Evolutionary conservation across 2,888 invertebrate genomes (phyloP), one percentile per base, ranked within the genome.

Genomic region (Syrphus vitripennis): DNA sequence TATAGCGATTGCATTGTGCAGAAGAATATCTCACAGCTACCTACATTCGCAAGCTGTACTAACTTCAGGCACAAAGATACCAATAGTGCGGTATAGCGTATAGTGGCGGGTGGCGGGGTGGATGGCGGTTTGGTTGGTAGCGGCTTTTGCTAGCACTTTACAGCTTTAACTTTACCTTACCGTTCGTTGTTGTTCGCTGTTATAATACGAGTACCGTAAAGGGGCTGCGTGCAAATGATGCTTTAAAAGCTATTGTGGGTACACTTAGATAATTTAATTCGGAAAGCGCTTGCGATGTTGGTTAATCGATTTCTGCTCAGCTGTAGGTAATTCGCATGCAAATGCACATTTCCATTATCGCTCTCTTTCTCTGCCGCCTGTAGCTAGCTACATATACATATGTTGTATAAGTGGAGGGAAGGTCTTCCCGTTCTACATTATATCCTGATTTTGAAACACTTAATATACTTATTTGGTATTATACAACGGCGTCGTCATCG

Each of bases 1-100:
- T 75, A 81, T 76, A 65, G 84, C 84, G 76, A 81, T 84, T 84
- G 81, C 84, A 84, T 81, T 84, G 81, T 71, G 81, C 74, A 71
- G 21, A 67, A 16, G 45, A 65, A 84, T 76, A 65, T 67, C 34
- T 57, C 65, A 61, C 59, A 72, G 37, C 61, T 26, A 29, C 10
- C 10, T 12, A 9, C n/a, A 10, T n/a, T 5, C 5, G 40, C 37
- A 2, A 37, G 19, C 12, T 34, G 7, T 37, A 59, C 21, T 59
- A 59, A 48, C 76, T 76, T 72, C n/a, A 37, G 57, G 75, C 84
- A 29, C 65, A 65, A 29, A 65, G 45, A 80, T 81, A 67, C 21
- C 9, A 76, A 76, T 84, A 83, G 76, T 72, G 45, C 53, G 71
- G 61, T 9, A 21, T 1, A 34, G 48, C 6, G 1, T 2, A 6